Evolutionary conservation across 1,140 invertebrate genomes (phyloP).

Genomic region (Drosophila ercepeae): DNA sequence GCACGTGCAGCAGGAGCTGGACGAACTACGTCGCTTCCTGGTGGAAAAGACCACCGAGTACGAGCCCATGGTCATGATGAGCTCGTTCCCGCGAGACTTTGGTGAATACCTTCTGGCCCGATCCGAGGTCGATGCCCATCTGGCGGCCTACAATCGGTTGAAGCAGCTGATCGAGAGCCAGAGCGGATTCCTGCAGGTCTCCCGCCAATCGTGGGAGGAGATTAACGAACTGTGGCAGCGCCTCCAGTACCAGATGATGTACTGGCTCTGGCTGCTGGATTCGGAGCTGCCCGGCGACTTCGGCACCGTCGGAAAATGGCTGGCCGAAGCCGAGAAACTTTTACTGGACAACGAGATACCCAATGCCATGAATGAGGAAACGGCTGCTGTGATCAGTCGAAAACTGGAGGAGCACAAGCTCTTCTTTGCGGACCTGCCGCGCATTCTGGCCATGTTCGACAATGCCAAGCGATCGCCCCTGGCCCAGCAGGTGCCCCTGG

Average conservation of each 20-base stretch:
- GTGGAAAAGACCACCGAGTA: slow-evolving; percentile 89
- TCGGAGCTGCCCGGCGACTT: slow-evolving; percentile 92
- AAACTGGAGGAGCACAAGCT: slow-evolving; percentile 95
- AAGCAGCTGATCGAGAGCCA: slow-evolving; percentile 90
- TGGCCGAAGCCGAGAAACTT: slow-evolving; percentile 93
- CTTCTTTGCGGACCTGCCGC: slow-evolving; percentile 93
- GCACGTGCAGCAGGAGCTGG: slow-evolving; percentile 91
- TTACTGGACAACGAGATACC: slow-evolving; percentile 93
- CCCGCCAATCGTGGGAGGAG: slow-evolving; percentile 91
- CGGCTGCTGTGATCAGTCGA: slow-evolving; percentile 92
- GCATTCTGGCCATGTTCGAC: slow-evolving; percentile 90
- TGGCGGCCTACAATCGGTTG: slow-evolving; percentile 88
- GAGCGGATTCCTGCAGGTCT: slow-evolving; percentile 89
- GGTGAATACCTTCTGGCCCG: slow-evolving; percentile 89
- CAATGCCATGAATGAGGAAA: slow-evolving; percentile 92
- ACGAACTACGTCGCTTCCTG: slow-evolving; percentile 92
- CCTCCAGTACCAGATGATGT: slow-evolving; percentile 90
- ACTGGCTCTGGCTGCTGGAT: slow-evolving; percentile 94
- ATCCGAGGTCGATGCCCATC: slow-evolving; percentile 89
- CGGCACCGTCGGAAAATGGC: slow-evolving; percentile 93
- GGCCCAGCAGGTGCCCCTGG: slow-evolving; percentile 87
- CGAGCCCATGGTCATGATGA: slow-evolving; percentile 86
- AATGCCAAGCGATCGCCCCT: slow-evolving; percentile 86
- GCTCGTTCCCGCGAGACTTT: slow-evolving; percentile 87
- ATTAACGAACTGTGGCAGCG: slow-evolving; percentile 91